These are phyloP conservation scores for Vulpes lagopus DNA, from an alignment of 2,113 vertebrate species.

Conservation along the genomic window DNA sequence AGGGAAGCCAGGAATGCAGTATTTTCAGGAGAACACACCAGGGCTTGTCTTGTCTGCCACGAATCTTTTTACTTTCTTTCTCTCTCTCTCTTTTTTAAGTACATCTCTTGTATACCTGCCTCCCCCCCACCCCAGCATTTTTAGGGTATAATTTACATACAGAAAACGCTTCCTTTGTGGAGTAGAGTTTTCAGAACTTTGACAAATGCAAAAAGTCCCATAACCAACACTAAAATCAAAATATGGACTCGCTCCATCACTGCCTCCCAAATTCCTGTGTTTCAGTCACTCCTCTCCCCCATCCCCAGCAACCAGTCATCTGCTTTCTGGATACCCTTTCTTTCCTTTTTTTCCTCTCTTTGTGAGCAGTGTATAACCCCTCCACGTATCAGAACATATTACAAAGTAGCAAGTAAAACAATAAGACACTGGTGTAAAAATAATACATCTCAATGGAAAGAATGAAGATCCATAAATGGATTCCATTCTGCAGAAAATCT, in stretches of 20 bases:
- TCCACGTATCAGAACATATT: neutral
- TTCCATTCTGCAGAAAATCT: neutral
- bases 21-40: neutral
- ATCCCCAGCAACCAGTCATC: neutral
- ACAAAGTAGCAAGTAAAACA: conserved; percentile 45
- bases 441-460: neutral
- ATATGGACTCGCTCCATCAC: neutral
- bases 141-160: neutral
- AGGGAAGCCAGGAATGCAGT: neutral
- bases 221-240: neutral
- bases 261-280: neutral
- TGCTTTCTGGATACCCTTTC: neutral
- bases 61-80: neutral
- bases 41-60: neutral
- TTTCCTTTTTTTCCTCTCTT: neutral
- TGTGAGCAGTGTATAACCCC: conserved; percentile 3
- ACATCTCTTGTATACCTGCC: neutral
- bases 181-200: neutral
- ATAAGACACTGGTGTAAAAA: conserved; percentile 21
- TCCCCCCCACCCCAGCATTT: neutral
- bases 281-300: neutral
- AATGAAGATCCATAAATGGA: conserved; percentile 40
- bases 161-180: conserved; percentile 17
- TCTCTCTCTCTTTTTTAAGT: neutral
- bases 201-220: neutral